phyloP scores from a whole-genome alignment of 92 coral and sea anemone species.

The Ricordea florida region DNA sequence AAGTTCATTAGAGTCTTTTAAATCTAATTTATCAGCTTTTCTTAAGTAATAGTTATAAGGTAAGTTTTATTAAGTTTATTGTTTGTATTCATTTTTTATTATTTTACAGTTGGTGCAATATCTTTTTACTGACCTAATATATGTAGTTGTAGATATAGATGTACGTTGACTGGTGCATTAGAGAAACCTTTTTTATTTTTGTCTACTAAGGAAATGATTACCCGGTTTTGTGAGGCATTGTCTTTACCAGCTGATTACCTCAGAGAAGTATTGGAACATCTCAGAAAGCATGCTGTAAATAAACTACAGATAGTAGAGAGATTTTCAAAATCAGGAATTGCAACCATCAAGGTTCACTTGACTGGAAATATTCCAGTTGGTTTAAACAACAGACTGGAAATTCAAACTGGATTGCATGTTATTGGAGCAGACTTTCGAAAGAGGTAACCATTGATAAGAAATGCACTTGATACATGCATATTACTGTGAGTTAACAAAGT shows the following conservation, averaged over 20 bases:
- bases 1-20: too few relatives aligned
- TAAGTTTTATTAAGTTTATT: too few relatives aligned
- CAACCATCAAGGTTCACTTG: conserved; percentile 78
- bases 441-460: too few relatives aligned
- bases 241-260: conserved; percentile 41
- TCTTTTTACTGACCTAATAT: too few relatives aligned
- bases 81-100: too few relatives aligned
- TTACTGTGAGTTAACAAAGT: too few relatives aligned
- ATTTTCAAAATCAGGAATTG: conserved; percentile 80
- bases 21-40: too few relatives aligned
- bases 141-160: too few relatives aligned
- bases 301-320: conserved; percentile 79
- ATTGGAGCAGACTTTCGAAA: conserved; percentile 66
- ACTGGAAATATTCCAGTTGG: conserved; percentile 52
- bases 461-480: too few relatives aligned
- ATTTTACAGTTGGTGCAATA: too few relatives aligned
- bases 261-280: conserved; percentile 66
- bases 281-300: conserved; percentile 78
- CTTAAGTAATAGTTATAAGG: too few relatives aligned
- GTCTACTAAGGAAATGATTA: conserved; percentile 68
- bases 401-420: conserved; percentile 58
- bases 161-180: too few relatives aligned
- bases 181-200: not conserved
- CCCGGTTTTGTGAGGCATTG: conserved; percentile 51
- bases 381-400: conserved; percentile 33